These are phyloP conservation scores for Microctenopoma steveboyesi DNA, from an alignment of 2,797 vertebrate genomes.

Conservation along the genomic window DNA sequence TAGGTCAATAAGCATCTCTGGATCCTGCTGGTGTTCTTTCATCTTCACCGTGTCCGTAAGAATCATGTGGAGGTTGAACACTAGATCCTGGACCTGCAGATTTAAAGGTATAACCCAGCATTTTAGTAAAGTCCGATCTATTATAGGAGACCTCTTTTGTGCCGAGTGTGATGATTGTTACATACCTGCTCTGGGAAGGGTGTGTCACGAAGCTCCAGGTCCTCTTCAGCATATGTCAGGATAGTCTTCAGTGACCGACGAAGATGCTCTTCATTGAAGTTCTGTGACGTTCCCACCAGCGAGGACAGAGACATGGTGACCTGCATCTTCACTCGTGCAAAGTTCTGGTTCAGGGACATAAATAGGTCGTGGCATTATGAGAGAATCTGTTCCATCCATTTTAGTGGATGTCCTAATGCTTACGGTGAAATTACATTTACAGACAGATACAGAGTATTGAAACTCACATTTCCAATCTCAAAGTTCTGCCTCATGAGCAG, in stretches of 20 bases:
- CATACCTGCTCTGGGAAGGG: slow-evolving; percentile 91
- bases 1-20: slow-evolving; percentile 94
- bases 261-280: slow-evolving; percentile 92
- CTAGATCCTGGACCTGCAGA: slow-evolving; percentile 90
- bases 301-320: slow-evolving; percentile 95
- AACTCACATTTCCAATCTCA: slow-evolving; percentile 91
- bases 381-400: neutral
- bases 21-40: slow-evolving; percentile 95
- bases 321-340: slow-evolving; percentile 96
- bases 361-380: neutral
- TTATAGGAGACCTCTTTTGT: neutral
- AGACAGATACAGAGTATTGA: neutral
- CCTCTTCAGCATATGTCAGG: slow-evolving; percentile 91
- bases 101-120: slow-evolving; percentile 12
- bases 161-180: neutral
- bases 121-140: neutral
- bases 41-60: slow-evolving; percentile 95
- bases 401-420: neutral
- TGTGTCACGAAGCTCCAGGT: slow-evolving; percentile 88
- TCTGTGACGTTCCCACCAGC: slow-evolving; percentile 90
- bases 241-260: slow-evolving; percentile 92
- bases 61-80: slow-evolving; percentile 96
- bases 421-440: neutral
- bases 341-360: slow-evolving; percentile 82
- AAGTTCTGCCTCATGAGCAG: slow-evolving; percentile 96